These are phyloP conservation scores for Galeopsomyia nigrocyanea DNA, from an alignment of 2,888 invertebrate species.

Conservation along the genomic window DNA sequence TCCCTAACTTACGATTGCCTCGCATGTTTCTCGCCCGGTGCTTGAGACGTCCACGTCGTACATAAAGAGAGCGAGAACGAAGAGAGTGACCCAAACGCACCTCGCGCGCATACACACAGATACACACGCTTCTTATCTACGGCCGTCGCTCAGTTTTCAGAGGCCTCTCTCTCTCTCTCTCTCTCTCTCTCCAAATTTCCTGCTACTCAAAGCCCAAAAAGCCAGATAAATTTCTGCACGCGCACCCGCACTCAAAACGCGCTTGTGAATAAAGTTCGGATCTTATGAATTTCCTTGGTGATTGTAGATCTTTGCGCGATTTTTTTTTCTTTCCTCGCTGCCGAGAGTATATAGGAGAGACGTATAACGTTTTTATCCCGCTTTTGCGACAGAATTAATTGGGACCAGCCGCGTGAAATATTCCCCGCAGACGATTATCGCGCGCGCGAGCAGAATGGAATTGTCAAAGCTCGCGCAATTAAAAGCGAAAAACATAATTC, in stretches of 20 bases:
- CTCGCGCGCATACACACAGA: conserved; percentile 27
- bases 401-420: conserved; percentile 25
- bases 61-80: conserved; percentile 45
- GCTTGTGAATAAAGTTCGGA: conserved; percentile 45
- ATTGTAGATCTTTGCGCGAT: conserved; percentile 32
- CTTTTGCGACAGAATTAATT: conserved; percentile 29
- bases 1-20: conserved; percentile 68
- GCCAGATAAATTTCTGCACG: conserved; percentile 38
- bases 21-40: conserved; percentile 58
- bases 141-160: conserved; percentile 46
- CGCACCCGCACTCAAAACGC: background rate
- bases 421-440: background rate
- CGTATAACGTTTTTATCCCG: too few species aligned
- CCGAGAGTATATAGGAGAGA: conserved; percentile 16
- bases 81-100: conserved; percentile 31
- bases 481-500: too few species aligned
- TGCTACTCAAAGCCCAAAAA: conserved; percentile 11
- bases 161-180: conserved; percentile 12
- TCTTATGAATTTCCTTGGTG: conserved; percentile 48
- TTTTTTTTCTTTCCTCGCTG: background rate
- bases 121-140: conserved; percentile 34
- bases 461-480: conserved; percentile 2
- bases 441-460: conserved; percentile 11
- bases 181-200: conserved; percentile 46
- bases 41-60: conserved; percentile 66